These are phyloP conservation scores for Drosophila micromelanica DNA, from an alignment of 1,140 invertebrate species.

Conservation along the genomic window DNA sequence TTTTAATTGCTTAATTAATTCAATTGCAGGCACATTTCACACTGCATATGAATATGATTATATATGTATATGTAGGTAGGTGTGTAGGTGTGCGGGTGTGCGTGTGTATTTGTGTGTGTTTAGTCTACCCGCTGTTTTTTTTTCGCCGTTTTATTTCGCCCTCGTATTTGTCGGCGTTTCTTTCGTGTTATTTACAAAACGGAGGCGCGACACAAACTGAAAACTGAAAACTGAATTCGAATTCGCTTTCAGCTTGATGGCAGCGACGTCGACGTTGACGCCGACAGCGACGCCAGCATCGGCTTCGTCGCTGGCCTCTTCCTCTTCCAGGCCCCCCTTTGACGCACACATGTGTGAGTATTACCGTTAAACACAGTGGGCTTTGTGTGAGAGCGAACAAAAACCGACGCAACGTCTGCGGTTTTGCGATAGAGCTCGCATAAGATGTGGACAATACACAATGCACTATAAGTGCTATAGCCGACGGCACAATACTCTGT, in stretches of 20 bases:
- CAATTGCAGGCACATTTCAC: slow-evolving; percentile 63
- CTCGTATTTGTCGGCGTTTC: slow-evolving; percentile 45
- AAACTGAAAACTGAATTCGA: slow-evolving; percentile 76
- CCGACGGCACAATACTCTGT: not conserved
- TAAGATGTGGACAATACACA: slow-evolving; percentile 10
- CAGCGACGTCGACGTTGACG: slow-evolving; percentile 5
- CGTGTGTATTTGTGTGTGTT: slow-evolving; percentile 20
- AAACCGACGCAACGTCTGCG: slow-evolving; percentile 1
- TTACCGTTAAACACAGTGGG: slow-evolving; percentile 42
- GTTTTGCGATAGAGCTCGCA: slow-evolving; percentile 29
- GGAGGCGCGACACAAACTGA: slow-evolving; percentile 82
- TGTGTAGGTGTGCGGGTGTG: slow-evolving; percentile 21
- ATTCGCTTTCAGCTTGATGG: slow-evolving; percentile 69
- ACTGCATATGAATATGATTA: slow-evolving; percentile 18
- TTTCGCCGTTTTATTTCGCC: slow-evolving; percentile 18
- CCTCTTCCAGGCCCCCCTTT: not conserved
- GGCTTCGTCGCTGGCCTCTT: slow-evolving; percentile 26
- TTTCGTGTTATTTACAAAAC: slow-evolving; percentile 81
- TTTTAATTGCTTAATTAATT: slow-evolving; percentile 79
- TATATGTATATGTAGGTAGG: slow-evolving; percentile 14
- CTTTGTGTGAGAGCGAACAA: not conserved
- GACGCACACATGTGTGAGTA: not conserved
- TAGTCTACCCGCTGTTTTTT: slow-evolving; percentile 63
- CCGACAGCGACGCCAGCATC: slow-evolving; percentile 7
- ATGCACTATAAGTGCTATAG: not conserved